Evolutionary conservation across 2,888 invertebrate species (phyloP), one percentile per base, ranked within the genome.

Genomic region (Arrhopalites spinosus): DNA sequence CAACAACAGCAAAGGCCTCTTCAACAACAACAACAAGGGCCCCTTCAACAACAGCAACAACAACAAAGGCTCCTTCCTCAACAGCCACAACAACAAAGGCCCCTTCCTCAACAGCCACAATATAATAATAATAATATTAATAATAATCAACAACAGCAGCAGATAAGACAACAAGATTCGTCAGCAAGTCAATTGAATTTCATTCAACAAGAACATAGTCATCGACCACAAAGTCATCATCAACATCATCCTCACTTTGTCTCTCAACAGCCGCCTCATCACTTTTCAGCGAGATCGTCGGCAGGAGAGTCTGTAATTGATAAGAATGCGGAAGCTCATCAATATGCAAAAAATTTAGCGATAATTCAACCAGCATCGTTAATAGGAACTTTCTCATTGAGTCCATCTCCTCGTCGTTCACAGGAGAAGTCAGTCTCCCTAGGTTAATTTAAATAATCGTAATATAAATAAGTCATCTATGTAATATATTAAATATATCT

Each of bases 351-450:
- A 29, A 23, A 25, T 17, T 43, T 45, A 8, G 25, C 20, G 23
- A 25, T 15, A 1, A 67, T 74, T 23, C 56, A 67, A 15, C 43
- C 74, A 25, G 75, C 75, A 2, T 7, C 61, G 27, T 53, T 75
- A 25, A 75, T 75, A 30, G 75, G 75, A 7, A 70, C 75, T 66
- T 75, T 75, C 64, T 75, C 75, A 36, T 36, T 69, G n/a, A 15
- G 59, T 17, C 69, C 67, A 8, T 59, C 59, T 2, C 15, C 53
- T 53, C 53, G 3, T 53, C 53, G n/a, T 53, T 17, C 53, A 53
- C 27, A 29, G 2, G 1, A 61, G n/a, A n/a, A n/a, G n/a, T n/a
- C n/a, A 61, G 15, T n/a, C 43, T 64, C 15, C 36, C n/a, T 15
- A 36, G 3, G 43, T 36, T 64, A 64, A 64, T 64, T 64, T 64